Evolutionary conservation across 2,888 invertebrate species (phyloP).

Genomic region (Agrotis clavis): DNA sequence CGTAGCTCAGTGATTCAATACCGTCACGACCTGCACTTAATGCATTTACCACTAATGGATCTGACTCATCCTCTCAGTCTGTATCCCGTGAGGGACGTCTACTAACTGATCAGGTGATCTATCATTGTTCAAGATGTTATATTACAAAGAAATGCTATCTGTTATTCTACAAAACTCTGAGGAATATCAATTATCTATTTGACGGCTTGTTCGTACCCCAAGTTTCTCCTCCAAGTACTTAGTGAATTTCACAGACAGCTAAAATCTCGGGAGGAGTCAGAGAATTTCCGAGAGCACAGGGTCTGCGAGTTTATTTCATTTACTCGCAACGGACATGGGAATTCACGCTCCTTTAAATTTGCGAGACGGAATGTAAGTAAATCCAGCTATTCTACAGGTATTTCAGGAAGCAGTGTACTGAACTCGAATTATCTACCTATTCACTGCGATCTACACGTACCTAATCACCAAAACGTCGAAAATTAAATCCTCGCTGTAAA

Average conservation of each 20-base stretch:
- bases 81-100: conserved; percentile 11
- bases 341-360: conserved; percentile 50
- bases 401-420: conserved; percentile 32
- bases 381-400: conserved; percentile 48
- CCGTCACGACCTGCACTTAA: conserved; percentile 22
- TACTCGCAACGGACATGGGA: conserved; percentile 39
- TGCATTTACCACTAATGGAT: conserved; percentile 32
- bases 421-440: conserved; percentile 28
- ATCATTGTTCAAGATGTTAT: conserved; percentile 4
- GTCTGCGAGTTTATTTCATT: conserved; percentile 36
- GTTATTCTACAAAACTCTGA: conserved; percentile 10
- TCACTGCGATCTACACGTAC: conserved; percentile 18
- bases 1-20: conserved; percentile 12
- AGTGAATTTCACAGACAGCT: conserved; percentile 37
- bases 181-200: conserved; percentile 27
- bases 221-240: conserved; percentile 24
- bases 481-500: conserved; percentile 56
- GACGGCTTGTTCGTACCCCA: conserved; percentile 5
- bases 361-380: conserved; percentile 27
- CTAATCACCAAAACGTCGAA: conserved; percentile 45
- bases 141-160: conserved; percentile 15
- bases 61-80: not conserved
- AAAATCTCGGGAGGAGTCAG: conserved; percentile 33
- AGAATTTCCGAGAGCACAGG: conserved; percentile 33
- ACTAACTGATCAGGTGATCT: conserved; percentile 6